phyloP scores from a whole-genome alignment of 1,140 invertebrate species.

The Pectinophora gossypiella region DNA sequence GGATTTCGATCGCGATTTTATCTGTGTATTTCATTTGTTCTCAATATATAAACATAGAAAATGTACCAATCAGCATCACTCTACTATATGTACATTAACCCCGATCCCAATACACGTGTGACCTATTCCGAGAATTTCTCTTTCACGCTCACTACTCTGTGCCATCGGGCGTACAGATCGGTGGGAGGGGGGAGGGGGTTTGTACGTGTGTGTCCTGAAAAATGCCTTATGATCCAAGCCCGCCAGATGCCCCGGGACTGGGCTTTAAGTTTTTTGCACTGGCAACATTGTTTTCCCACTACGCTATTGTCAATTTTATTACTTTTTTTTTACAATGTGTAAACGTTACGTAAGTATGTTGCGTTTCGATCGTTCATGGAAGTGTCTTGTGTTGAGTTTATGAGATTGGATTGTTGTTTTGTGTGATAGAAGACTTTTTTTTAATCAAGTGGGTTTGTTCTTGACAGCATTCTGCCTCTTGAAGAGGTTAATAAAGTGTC shows the following conservation, averaged over 20 bases:
- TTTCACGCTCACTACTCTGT: slow-evolving; percentile 37
- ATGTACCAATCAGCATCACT: background rate
- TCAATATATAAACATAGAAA: background rate
- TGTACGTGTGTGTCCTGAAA: slow-evolving; percentile 61
- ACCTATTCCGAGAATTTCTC: no score
- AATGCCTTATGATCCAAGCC: slow-evolving; percentile 61
- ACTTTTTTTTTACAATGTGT: background rate
- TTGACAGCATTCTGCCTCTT: no score
- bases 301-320: background rate
- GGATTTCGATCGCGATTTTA: background rate
- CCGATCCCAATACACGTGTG: slow-evolving; percentile 17
- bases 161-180: slow-evolving; percentile 53
- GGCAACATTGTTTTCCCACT: background rate
- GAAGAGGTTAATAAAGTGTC: no score
- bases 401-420: no score
- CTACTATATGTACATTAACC: slow-evolving; percentile 1
- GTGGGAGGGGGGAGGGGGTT: slow-evolving; percentile 22
- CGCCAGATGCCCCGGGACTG: slow-evolving; percentile 1
- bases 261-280: slow-evolving; percentile 44
- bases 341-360: no score
- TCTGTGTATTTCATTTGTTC: background rate
- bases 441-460: no score
- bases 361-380: no score
- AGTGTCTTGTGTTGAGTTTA: no score
- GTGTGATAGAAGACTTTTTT: no score